phyloP scores from a whole-genome alignment of 2,888 invertebrate genomes.

The Monoplex corrugatus region DNA sequence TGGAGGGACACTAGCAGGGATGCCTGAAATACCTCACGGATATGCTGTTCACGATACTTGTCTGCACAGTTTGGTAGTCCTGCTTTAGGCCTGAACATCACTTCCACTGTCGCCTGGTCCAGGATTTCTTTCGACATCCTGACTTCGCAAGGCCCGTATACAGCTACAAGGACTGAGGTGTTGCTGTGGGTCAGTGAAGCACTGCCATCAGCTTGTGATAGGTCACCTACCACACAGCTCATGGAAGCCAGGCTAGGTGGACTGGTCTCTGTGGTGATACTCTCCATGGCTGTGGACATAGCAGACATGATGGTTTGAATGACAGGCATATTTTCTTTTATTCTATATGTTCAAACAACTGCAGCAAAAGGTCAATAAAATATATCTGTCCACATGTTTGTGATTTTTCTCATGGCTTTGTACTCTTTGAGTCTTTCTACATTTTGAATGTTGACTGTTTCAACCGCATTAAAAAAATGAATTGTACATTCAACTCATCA shows the following conservation, averaged over 20 bases:
- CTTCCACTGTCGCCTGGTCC: slow-evolving; percentile 90
- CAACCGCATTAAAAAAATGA: too few species aligned
- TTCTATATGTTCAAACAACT: not conserved
- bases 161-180: slow-evolving; percentile 89
- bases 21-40: slow-evolving; percentile 90
- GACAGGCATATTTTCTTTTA: not conserved
- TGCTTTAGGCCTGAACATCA: slow-evolving; percentile 88
- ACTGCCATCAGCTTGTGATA: slow-evolving; percentile 77
- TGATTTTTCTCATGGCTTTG: too few species aligned
- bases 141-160: slow-evolving; percentile 91
- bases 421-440: too few species aligned
- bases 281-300: slow-evolving; percentile 48
- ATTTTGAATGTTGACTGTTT: too few species aligned
- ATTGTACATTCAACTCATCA: too few species aligned
- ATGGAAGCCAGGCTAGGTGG: slow-evolving; percentile 60
- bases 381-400: too few species aligned
- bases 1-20: slow-evolving; percentile 88
- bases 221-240: slow-evolving; percentile 68
- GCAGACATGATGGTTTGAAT: not conserved
- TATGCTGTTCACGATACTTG: slow-evolving; percentile 88
- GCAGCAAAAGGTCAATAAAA: not conserved
- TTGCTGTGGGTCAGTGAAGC: slow-evolving; percentile 84
- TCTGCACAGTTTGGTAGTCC: slow-evolving; percentile 89
- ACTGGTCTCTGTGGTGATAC: not conserved
- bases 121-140: slow-evolving; percentile 89